Evolutionary conservation across 2,888 invertebrate genomes (phyloP), one percentile per base, ranked within the genome.

Genomic region (Caenorhabditis sulstoni): DNA sequence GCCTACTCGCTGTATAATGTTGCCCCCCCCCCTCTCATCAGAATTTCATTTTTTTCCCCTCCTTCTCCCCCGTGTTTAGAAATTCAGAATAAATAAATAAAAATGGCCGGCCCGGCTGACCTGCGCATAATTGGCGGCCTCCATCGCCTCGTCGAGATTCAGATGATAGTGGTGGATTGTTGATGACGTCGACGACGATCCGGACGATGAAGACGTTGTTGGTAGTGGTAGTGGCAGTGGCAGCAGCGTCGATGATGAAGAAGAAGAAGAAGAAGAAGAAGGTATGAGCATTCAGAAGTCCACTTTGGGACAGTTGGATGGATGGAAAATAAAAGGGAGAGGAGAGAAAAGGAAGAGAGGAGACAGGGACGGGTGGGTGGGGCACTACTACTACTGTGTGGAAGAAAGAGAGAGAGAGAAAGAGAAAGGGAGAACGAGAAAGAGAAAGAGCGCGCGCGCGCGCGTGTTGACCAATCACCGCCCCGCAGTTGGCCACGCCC

Each of bases 91-190:
- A 22, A 45, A 14, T n/a, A 47, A 53, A 45, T 58, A 52, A 8
- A 45, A 59, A 41, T 11, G n/a, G n/a, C n/a, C n/a, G n/a, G n/a
- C n/a, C 18, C 16, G n/a, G 66, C 62, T 41, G 18, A 79, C 79
- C 73, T 79, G 79, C 45, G 79, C 79, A 73, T 79, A 79, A 73
- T 79, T 79, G 41, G 79, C 59, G n/a, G 66, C 73, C 37, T 79
- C 79, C 67, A 79, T 66, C 1, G 59, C 14, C 41, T 11, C 62
- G 53, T 47, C 20, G 9, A 41, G 44, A 44, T 45, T 50, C 53
- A 61, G 70, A 70, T 67, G 67, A 22, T 67, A 57, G 50, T 57
- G 58, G 49, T 55, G 57, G 58, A 44, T 53, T 41, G 55, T 22
- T 37, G 62, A 49, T 14, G 58, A 59, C 5, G 44, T 11, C 8